Conservation (phyloP, 2,797 vertebrate genomes). For the Gymnocypris eckloni region DNA sequence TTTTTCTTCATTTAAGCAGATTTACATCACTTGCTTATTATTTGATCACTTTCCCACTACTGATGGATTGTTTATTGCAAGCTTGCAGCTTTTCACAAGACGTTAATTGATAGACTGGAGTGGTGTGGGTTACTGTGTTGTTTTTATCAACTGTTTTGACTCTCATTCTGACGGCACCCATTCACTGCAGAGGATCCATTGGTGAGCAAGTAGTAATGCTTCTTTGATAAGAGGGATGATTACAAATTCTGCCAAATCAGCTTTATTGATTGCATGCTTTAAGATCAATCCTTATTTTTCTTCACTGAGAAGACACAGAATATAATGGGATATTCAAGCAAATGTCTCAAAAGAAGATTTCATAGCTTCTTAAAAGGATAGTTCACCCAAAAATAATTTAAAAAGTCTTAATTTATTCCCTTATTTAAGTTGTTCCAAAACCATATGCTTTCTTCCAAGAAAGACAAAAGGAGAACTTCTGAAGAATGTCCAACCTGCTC, state of each 20-base stretch:
- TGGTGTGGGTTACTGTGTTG: background rate
- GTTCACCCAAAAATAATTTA: background rate
- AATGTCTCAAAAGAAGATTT: background rate
- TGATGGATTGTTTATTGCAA: no score
- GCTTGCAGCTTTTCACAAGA: no score
- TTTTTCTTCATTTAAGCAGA: no score
- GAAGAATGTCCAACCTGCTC: background rate
- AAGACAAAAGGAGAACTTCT: slow-evolving; percentile 3
- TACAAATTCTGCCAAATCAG: slow-evolving; percentile 9
- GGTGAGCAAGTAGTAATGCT: background rate
- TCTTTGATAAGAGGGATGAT: slow-evolving; percentile 13
- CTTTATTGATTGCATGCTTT: background rate
- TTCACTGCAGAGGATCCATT: background rate
- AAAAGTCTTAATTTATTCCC: background rate
- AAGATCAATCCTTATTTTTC: background rate
- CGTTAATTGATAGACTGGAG: no score
- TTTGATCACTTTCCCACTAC: no score
- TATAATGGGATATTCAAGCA: background rate
- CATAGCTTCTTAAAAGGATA: background rate
- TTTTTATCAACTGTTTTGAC: no score
- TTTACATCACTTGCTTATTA: no score
- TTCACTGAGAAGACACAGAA: background rate
- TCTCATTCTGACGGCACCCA: background rate
- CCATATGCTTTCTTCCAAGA: background rate
- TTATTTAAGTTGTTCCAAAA: background rate